Evolutionary conservation across 2,797 vertebrate genomes (phyloP).

Genomic region (Rhyacichthys aspro): DNA sequence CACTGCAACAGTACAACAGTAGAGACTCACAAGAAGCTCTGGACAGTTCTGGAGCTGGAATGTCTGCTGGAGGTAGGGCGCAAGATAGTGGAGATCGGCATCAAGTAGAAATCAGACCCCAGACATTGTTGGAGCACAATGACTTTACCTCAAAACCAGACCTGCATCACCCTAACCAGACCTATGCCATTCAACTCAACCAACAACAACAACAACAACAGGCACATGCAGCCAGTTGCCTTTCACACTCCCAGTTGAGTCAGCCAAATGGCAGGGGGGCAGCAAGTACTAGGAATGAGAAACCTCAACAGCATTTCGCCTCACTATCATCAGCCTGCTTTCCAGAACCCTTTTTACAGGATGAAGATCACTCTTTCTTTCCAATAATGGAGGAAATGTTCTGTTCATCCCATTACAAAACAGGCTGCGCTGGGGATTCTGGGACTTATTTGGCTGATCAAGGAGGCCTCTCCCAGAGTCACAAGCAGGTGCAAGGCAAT

Average conservation of each 20-base stretch:
- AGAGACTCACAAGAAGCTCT: conserved; percentile 61
- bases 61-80: conserved; percentile 54
- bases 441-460: conserved; percentile 67
- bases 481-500: conserved; percentile 66
- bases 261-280: conserved; percentile 53
- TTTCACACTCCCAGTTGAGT: conserved; percentile 62
- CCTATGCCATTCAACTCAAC: conserved; percentile 55
- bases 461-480: conserved; percentile 71
- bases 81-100: conserved; percentile 64
- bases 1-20: conserved; percentile 72
- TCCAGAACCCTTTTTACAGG: conserved; percentile 89
- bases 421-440: conserved; percentile 73
- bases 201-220: conserved; percentile 71
- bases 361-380: conserved; percentile 92
- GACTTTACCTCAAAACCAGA: conserved; percentile 79
- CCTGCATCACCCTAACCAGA: conserved; percentile 73
- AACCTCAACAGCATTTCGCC: conserved; percentile 81
- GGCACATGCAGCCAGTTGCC: conserved; percentile 70
- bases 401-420: conserved; percentile 87
- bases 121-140: conserved; percentile 72
- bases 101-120: conserved; percentile 65
- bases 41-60: conserved; percentile 59
- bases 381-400: conserved; percentile 97
- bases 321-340: conserved; percentile 92
- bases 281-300: conserved; percentile 67